A percentile compares a stretch with the other conserved stretches of the same genome.
Conservation (phyloP, 2,113 vertebrate genomes). For the Spilogale gracilis region DNA sequence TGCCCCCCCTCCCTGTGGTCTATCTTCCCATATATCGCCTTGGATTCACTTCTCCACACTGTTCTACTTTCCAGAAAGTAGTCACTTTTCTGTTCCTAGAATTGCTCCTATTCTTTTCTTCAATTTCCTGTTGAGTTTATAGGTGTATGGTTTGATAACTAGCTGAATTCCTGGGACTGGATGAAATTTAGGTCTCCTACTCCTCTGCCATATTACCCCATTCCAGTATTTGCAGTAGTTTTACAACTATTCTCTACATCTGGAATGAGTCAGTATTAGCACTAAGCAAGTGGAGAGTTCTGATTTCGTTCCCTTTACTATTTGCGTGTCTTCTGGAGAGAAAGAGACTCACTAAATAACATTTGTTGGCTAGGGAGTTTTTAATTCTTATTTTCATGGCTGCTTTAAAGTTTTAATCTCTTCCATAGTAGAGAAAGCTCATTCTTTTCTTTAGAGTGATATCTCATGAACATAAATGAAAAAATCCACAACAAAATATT, state of each 20-base stretch:
- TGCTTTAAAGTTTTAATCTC: constrained; percentile 40
- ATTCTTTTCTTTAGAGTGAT: background rate
- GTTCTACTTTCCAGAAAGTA: too few species aligned
- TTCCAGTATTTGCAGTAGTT: too few species aligned
- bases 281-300: background rate
- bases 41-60: too few species aligned
- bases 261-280: background rate
- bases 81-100: too few species aligned
- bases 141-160: too few species aligned
- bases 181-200: too few species aligned
- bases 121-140: too few species aligned
- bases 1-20: too few species aligned
- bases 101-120: too few species aligned
- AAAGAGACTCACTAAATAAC: background rate
- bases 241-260: background rate
- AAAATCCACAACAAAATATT: background rate
- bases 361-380: background rate
- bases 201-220: too few species aligned
- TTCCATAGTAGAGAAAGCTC: background rate
- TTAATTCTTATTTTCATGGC: constrained; percentile 12
- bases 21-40: too few species aligned
- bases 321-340: background rate
- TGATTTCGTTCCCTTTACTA: constrained; percentile 1
- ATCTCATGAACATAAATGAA: background rate
- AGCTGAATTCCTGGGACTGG: too few species aligned